Conservation (phyloP, 2,113 vertebrate genomes). For the Burhinus oedicnemus region DNA sequence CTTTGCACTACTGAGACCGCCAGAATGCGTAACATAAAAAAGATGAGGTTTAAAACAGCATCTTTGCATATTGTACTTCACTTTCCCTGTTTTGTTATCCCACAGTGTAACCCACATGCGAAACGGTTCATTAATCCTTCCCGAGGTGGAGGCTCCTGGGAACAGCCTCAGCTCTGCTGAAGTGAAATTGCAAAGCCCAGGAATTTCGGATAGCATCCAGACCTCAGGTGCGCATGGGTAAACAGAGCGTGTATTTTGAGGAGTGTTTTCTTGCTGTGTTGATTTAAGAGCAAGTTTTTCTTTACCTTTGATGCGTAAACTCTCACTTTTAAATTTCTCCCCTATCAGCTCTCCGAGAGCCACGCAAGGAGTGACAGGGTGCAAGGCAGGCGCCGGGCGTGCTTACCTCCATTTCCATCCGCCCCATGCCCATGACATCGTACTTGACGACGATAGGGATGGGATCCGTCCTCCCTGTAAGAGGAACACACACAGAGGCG, state of each 20-base stretch:
- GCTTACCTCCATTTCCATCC: slow-evolving; percentile 98
- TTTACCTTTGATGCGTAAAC: neutral
- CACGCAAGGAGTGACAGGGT: neutral
- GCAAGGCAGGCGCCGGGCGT: neutral
- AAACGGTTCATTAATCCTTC: neutral
- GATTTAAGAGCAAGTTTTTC: neutral
- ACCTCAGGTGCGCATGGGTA: neutral
- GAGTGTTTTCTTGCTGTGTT: neutral
- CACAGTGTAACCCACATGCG: neutral
- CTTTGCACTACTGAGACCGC: neutral
- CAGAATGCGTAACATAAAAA: neutral
- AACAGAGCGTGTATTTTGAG: neutral
- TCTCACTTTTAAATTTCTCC: neutral
- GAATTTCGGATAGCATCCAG: neutral
- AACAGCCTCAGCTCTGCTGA: neutral
- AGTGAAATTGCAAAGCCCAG: neutral
- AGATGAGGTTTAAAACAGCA: neutral
- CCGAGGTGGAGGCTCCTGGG: neutral
- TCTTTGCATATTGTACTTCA: neutral
- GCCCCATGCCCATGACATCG: slow-evolving; percentile 99
- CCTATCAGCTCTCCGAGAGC: neutral
- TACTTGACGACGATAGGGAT: slow-evolving; percentile 99
- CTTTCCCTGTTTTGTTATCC: neutral
- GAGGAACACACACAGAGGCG: slow-evolving; percentile 77
- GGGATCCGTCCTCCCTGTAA: slow-evolving; percentile 96